phyloP scores from a whole-genome alignment of 2,797 vertebrate species.

The Liparis tanakae region DNA sequence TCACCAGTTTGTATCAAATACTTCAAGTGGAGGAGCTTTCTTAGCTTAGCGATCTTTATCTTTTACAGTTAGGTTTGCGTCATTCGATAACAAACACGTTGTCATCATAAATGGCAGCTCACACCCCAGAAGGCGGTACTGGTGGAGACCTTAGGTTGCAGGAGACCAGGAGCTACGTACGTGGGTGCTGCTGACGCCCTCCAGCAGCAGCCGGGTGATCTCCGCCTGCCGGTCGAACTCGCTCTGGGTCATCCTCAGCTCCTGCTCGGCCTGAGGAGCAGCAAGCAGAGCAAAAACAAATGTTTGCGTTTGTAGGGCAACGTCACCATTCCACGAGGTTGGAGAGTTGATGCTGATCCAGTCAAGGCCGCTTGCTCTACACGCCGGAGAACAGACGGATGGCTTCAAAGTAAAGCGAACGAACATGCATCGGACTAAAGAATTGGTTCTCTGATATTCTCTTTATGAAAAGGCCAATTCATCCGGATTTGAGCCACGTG shows the following conservation, averaged over 20 bases:
- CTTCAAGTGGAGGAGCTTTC: not conserved
- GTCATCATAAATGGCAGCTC: not conserved
- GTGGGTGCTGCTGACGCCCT: conserved; percentile 97
- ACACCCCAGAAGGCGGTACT: not conserved
- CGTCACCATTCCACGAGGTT: not conserved
- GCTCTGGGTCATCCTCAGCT: conserved; percentile 95
- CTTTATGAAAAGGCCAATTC: not conserved
- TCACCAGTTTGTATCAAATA: not conserved
- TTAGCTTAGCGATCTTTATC: not conserved
- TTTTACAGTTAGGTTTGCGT: not conserved
- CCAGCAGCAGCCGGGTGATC: conserved; percentile 95
- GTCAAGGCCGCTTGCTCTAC: not conserved
- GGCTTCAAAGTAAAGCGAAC: not conserved
- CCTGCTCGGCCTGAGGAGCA: conserved; percentile 92
- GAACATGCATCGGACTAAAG: conserved; percentile 1
- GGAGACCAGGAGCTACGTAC: conserved; percentile 77
- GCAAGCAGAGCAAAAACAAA: not conserved
- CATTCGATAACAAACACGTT: not conserved
- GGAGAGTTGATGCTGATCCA: not conserved
- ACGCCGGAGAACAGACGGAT: not conserved
- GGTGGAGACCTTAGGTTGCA: not conserved
- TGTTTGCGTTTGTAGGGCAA: not conserved
- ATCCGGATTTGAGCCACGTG: not conserved
- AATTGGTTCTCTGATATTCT: not conserved
- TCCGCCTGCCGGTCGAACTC: conserved; percentile 98